A percentile compares a stretch with the other conserved stretches of the same genome.
These are phyloP conservation scores for Mobula hypostoma DNA, from an alignment of 2,113 vertebrate genomes.

Conservation along the genomic window DNA sequence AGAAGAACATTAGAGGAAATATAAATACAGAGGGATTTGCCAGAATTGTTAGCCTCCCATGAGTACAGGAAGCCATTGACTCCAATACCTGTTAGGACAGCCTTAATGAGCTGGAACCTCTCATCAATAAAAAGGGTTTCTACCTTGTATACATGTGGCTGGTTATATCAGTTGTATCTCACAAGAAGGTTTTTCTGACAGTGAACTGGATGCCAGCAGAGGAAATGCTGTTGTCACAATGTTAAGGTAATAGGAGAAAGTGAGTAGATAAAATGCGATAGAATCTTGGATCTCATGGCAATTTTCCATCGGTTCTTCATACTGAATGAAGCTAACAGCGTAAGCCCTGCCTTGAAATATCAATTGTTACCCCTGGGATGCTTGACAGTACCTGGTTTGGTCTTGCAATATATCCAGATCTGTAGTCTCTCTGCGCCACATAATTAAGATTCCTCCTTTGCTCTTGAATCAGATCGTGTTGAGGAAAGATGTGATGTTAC, in stretches of 20 bases:
- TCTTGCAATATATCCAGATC: neutral
- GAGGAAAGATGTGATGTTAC: neutral
- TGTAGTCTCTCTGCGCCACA: neutral
- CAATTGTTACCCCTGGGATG: neutral
- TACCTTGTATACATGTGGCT: too few species aligned
- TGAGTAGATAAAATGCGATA: neutral
- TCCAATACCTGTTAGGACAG: too few species aligned
- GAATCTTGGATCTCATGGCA: neutral
- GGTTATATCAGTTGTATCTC: too few species aligned
- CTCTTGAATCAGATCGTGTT: neutral
- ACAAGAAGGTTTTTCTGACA: too few species aligned
- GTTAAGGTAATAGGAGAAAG: neutral
- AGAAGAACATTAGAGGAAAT: too few species aligned
- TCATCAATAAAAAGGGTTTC: too few species aligned
- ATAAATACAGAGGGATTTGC: too few species aligned
- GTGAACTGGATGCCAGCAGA: neutral
- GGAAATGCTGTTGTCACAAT: neutral
- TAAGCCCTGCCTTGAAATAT: neutral
- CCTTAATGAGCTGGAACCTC: too few species aligned
- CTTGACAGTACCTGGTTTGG: neutral
- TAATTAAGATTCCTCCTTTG: neutral
- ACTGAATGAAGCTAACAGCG: neutral
- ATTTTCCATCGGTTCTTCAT: neutral
- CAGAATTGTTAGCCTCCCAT: too few species aligned
- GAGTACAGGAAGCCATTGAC: too few species aligned